Evolutionary conservation across 2,113 vertebrate species (phyloP).

Genomic region (Gobio gobio): DNA sequence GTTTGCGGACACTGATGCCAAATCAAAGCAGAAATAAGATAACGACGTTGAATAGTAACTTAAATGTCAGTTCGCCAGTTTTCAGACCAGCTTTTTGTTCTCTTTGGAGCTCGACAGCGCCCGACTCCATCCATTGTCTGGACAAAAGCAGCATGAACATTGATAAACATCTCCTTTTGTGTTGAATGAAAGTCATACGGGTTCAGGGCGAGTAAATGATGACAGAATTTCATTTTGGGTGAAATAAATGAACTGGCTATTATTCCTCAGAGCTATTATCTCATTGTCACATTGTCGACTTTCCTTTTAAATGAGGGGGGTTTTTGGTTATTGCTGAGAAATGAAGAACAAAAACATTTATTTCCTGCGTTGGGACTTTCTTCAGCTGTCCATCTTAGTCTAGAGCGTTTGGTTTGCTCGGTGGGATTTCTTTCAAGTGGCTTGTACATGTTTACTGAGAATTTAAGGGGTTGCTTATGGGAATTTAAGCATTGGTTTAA

Average conservation of each 20-base stretch:
- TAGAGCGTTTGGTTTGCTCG: neutral
- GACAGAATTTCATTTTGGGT: neutral
- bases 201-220: neutral
- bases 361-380: conserved; percentile 29
- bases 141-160: conserved; percentile 5
- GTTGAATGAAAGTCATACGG: neutral
- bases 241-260: neutral
- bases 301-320: neutral
- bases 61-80: neutral
- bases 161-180: conserved; percentile 15
- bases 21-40: neutral
- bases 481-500: conserved; percentile 31
- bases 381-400: neutral
- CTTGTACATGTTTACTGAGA: neutral
- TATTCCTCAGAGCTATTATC: neutral
- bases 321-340: conserved; percentile 9
- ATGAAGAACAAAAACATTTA: neutral
- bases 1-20: neutral
- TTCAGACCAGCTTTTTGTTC: neutral
- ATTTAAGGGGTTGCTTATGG: neutral
- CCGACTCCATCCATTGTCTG: neutral
- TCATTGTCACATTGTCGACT: too few relatives aligned
- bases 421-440: conserved; percentile 8
- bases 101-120: neutral
- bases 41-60: neutral